A percentile compares a stretch with the other conserved stretches of the same genome.
Evolutionary conservation across 1,140 invertebrate genomes (phyloP).

Genomic region (Bombus picipes): DNA sequence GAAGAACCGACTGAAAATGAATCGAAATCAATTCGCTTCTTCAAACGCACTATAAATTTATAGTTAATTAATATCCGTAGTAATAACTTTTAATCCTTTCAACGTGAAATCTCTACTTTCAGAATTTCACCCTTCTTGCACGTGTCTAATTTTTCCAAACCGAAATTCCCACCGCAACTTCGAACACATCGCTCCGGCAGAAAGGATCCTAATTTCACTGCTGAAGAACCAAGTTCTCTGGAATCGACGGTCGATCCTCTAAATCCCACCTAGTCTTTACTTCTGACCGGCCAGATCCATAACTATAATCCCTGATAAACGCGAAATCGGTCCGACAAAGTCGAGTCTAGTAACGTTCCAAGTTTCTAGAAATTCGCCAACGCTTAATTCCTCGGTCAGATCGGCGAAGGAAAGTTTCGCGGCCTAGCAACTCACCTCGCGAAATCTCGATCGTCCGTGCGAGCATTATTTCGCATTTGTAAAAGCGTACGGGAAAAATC

Average conservation of each 20-base stretch:
- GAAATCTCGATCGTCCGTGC: not conserved
- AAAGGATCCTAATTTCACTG: not conserved
- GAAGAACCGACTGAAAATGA: too few relatives aligned
- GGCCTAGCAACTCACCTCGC: not conserved
- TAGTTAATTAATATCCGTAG: too few relatives aligned
- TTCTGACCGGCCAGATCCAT: not conserved
- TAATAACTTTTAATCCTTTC: too few relatives aligned
- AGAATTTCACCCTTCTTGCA: too few relatives aligned
- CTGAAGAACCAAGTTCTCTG: not conserved
- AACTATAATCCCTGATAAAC: slow-evolving; percentile 2
- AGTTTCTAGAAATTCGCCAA: not conserved
- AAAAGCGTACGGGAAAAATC: not conserved
- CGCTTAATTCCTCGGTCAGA: not conserved
- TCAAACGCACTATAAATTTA: not conserved
- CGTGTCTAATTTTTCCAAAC: not conserved
- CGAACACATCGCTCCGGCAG: too few relatives aligned
- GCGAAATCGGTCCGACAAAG: not conserved
- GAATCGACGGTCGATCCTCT: not conserved
- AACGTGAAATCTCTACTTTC: not conserved
- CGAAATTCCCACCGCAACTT: too few relatives aligned
- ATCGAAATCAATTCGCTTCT: too few relatives aligned
- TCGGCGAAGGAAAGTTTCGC: not conserved
- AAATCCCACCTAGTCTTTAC: not conserved
- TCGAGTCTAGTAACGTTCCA: not conserved
- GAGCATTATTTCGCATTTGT: not conserved